phyloP scores from a whole-genome alignment of 2,113 vertebrate genomes.

The Mastomys coucha region DNA sequence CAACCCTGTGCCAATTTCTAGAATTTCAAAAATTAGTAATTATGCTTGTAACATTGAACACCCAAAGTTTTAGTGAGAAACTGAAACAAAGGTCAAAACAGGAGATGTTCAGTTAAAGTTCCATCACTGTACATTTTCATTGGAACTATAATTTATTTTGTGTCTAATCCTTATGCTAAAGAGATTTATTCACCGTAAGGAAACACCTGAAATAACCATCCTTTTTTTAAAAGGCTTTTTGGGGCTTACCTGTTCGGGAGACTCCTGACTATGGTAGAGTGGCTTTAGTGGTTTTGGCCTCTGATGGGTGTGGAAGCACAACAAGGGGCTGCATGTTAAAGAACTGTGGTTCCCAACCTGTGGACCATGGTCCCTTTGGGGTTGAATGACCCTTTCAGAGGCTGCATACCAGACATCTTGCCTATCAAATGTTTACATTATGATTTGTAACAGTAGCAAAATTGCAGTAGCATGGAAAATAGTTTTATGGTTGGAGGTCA shows the following conservation, averaged over 20 bases:
- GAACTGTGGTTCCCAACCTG: not conserved
- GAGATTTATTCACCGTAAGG: not conserved
- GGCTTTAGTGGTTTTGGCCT: not conserved
- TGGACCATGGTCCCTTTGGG: not conserved
- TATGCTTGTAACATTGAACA: not conserved
- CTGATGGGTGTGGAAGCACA: not conserved
- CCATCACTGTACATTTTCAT: not conserved
- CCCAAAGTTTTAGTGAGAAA: not conserved
- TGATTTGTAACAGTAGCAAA: not conserved
- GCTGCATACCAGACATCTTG: not conserved
- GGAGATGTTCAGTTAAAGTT: not conserved
- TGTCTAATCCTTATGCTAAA: not conserved
- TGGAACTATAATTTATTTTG: not conserved
- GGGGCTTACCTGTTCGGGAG: not conserved
- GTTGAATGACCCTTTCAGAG: not conserved
- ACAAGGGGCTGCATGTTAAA: not conserved
- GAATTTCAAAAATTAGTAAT: conserved; percentile 34
- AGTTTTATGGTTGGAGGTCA: not conserved
- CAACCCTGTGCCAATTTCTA: not conserved
- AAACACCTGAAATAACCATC: not conserved
- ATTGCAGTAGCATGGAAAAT: not conserved
- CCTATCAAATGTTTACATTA: not conserved
- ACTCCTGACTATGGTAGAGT: too few relatives aligned
- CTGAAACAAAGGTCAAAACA: not conserved
- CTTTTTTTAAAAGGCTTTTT: not conserved